Percentiles rank a stretch among this genome's conserved stretches.
Conservation (phyloP, 2,888 invertebrate species). For the Heliconius ethilla region DNA sequence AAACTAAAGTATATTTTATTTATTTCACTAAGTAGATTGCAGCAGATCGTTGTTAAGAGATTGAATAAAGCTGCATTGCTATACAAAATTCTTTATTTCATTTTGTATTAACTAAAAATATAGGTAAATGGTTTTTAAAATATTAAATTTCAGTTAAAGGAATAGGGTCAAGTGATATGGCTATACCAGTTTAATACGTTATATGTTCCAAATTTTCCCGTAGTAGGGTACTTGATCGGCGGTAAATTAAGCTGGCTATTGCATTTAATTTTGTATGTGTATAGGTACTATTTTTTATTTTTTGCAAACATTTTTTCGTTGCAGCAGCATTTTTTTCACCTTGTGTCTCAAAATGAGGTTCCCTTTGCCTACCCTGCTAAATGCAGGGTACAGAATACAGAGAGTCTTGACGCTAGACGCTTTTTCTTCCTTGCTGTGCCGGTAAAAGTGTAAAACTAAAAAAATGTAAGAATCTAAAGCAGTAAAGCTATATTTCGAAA, state of each 20-base stretch:
- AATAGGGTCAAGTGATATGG: conserved; percentile 35
- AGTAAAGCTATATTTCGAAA: too few species aligned
- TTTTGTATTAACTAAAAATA: conserved; percentile 27
- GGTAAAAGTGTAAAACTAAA: too few species aligned
- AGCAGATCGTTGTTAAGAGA: neutral
- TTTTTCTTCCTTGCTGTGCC: too few species aligned
- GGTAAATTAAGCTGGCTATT: conserved; percentile 10
- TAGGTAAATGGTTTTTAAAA: conserved; percentile 37
- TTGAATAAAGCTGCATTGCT: conserved; percentile 1
- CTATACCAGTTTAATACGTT: conserved; percentile 25
- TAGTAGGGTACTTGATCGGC: conserved; percentile 28
- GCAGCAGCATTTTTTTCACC: too few species aligned
- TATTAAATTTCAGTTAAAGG: conserved; percentile 29
- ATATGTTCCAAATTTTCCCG: conserved; percentile 34
- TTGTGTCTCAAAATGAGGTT: too few species aligned
- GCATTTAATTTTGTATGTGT: neutral
- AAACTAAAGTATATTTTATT: neutral
- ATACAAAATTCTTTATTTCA: neutral
- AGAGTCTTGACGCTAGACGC: too few species aligned
- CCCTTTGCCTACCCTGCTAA: too few species aligned
- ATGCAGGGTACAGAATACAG: too few species aligned
- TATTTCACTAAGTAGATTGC: neutral
- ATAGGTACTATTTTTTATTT: neutral
- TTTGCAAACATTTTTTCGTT: neutral
- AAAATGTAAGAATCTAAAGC: too few species aligned